A percentile compares a stretch with the other conserved stretches of the same genome.
These are phyloP conservation scores for Lasioglossum vierecki DNA, from an alignment of 2,888 invertebrate species.

Conservation along the genomic window DNA sequence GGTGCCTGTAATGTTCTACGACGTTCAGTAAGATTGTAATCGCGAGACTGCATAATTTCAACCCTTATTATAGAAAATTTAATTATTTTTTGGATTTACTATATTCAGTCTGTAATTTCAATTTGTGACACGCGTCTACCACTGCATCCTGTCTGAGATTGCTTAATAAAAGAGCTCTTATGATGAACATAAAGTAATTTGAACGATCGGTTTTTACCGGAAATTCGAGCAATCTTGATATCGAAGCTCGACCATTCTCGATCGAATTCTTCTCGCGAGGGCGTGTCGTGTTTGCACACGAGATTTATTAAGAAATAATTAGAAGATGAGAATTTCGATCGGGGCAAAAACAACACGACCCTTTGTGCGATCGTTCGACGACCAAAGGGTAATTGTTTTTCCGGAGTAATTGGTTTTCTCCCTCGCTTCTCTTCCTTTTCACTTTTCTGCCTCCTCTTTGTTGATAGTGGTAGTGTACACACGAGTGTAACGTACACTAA, in stretches of 20 bases:
- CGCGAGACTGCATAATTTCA: no score
- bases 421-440: conserved; percentile 39
- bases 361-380: neutral
- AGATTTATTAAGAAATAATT: neutral
- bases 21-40: no score
- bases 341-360: neutral
- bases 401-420: conserved; percentile 14
- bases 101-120: no score
- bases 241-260: neutral
- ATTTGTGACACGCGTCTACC: no score
- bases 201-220: neutral
- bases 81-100: neutral
- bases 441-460: conserved; percentile 26
- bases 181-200: neutral
- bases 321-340: no score
- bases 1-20: no score
- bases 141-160: neutral
- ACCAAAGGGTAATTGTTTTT: neutral
- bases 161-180: neutral
- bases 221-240: neutral
- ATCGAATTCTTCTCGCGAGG: neutral
- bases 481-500: neutral
- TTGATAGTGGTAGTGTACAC: neutral
- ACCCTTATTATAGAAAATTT: neutral
- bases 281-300: neutral